These are phyloP conservation scores for Australoheros facetus DNA, from an alignment of 2,797 vertebrate species.

Conservation along the genomic window DNA sequence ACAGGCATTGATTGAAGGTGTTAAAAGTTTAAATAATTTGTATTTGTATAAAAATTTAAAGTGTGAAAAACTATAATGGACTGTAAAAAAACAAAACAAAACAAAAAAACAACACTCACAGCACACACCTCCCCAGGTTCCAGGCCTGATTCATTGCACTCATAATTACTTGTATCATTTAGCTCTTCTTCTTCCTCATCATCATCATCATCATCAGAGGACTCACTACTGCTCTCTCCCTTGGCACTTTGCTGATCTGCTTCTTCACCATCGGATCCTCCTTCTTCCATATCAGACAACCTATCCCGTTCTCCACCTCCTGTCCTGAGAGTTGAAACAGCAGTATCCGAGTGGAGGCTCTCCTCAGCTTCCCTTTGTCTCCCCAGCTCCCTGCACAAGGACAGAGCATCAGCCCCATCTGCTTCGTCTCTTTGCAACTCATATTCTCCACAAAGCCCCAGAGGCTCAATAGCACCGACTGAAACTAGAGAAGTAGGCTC, in stretches of 20 bases:
- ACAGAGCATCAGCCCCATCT: conserved; percentile 49
- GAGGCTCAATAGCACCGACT: conserved; percentile 59
- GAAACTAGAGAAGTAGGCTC: conserved; percentile 75
- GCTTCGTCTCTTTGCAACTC: conserved; percentile 60
- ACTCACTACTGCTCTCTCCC: conserved; percentile 66
- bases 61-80: not conserved
- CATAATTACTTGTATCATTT: conserved; percentile 73
- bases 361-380: conserved; percentile 50
- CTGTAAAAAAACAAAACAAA: not conserved
- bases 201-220: conserved; percentile 56
- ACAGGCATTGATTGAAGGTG: conserved; percentile 19
- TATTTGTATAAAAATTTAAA: conserved; percentile 17
- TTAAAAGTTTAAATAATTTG: conserved; percentile 13
- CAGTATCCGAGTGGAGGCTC: conserved; percentile 21
- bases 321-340: conserved; percentile 27
- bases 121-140: conserved; percentile 83
- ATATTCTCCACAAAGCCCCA: conserved; percentile 66
- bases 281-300: conserved; percentile 67
- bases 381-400: conserved; percentile 59
- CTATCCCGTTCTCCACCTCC: conserved; percentile 42
- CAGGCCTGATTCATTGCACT: conserved; percentile 77
- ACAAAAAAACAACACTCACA: conserved; percentile 60
- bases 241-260: conserved; percentile 53
- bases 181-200: conserved; percentile 63
- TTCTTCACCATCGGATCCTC: conserved; percentile 58